Evolutionary conservation across 2,797 vertebrate species (phyloP).

Genomic region (Ispidina picta): DNA sequence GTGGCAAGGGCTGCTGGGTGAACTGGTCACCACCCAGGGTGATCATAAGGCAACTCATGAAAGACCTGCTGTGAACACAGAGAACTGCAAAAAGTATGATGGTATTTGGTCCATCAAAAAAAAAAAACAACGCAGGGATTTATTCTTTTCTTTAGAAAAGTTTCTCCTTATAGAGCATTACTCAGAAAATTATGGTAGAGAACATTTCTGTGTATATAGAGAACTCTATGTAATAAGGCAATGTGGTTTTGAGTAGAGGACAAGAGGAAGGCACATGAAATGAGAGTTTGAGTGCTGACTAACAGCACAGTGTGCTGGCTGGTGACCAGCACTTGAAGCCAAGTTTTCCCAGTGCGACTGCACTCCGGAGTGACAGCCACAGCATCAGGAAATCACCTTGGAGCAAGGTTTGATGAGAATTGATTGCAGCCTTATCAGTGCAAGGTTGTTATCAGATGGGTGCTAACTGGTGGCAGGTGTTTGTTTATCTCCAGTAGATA

Average conservation of each 20-base stretch:
- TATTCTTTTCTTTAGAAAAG: neutral
- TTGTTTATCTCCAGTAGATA: conserved; percentile 69
- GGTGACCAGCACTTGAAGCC: neutral
- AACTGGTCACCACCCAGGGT: neutral
- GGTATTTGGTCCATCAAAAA: neutral
- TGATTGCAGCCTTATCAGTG: conserved; percentile 55
- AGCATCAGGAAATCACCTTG: conserved; percentile 22
- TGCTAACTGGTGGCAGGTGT: conserved; percentile 39
- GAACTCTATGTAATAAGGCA: neutral
- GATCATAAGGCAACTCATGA: neutral
- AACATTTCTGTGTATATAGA: neutral
- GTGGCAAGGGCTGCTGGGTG: neutral
- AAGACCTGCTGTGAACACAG: neutral
- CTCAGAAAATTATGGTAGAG: neutral
- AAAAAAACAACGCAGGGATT: neutral
- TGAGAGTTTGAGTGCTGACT: neutral
- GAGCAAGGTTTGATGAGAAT: conserved; percentile 61
- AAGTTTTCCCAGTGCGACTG: conserved; percentile 17
- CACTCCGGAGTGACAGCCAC: neutral
- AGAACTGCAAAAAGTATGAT: neutral
- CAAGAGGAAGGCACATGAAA: neutral
- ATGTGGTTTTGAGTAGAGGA: neutral
- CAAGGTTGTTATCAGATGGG: conserved; percentile 30
- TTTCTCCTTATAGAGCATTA: neutral
- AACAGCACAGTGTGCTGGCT: neutral